Percentiles rank a stretch among this genome's conserved stretches.
Evolutionary conservation across 2,888 invertebrate species (phyloP).

Genomic region (Lepidochitona cinerea): DNA sequence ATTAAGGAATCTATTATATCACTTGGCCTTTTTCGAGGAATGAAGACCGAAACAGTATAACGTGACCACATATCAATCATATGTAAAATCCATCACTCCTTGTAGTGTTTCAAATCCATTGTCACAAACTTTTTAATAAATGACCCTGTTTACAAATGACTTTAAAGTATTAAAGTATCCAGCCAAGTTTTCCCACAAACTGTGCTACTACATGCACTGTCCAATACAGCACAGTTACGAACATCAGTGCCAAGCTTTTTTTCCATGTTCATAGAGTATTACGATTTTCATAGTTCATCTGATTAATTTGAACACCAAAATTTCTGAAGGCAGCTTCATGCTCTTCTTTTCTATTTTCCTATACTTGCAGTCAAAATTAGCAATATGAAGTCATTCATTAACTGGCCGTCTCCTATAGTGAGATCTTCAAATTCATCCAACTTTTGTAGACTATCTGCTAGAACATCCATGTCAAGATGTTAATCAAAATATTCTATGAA

Average conservation of each 20-base stretch:
- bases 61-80: conserved; percentile 12
- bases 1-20: conserved; percentile 9
- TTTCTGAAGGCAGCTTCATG: conserved; percentile 35
- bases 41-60: not conserved
- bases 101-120: conserved; percentile 30
- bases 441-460: conserved; percentile 34
- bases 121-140: conserved; percentile 27
- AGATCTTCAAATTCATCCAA: conserved; percentile 35
- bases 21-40: not conserved
- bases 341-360: conserved; percentile 35
- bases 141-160: not conserved
- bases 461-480: conserved; percentile 35
- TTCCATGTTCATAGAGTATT: conserved; percentile 17
- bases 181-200: conserved; percentile 28
- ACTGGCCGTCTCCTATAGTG: conserved; percentile 21
- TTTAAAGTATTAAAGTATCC: conserved; percentile 11
- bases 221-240: conserved; percentile 26
- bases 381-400: conserved; percentile 27
- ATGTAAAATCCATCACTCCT: conserved; percentile 4
- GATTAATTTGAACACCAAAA: conserved; percentile 33
- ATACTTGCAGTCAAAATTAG: conserved; percentile 29
- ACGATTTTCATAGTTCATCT: conserved; percentile 25
- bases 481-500: conserved; percentile 31
- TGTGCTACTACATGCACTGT: no score
- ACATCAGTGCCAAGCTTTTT: conserved; percentile 22